Conservation (phyloP, 2,113 vertebrate species). For the Dromiciops gliroides region DNA sequence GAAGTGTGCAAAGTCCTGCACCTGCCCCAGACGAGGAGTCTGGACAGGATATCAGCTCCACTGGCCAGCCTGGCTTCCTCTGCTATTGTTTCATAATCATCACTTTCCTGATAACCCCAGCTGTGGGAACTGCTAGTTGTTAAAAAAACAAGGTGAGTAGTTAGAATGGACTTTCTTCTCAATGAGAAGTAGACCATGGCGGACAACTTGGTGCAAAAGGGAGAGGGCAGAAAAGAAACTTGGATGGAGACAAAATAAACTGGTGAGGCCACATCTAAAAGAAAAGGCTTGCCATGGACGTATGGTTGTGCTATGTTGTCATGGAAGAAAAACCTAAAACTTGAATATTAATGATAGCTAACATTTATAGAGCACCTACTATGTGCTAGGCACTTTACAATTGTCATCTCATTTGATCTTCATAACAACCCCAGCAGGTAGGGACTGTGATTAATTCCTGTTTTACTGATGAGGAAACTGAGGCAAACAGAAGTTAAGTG, state of each 20-base stretch:
- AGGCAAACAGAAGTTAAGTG: background rate
- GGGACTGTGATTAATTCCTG: background rate
- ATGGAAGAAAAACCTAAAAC: background rate
- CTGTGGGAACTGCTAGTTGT: conserved; percentile 12
- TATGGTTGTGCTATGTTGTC: background rate
- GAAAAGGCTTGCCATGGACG: background rate
- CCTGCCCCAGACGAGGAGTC: conserved; percentile 16
- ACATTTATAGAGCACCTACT: background rate
- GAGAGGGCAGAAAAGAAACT: background rate
- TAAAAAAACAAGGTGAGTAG: background rate
- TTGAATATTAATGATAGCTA: background rate
- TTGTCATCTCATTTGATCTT: background rate
- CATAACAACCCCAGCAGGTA: background rate
- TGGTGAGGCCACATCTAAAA: background rate
- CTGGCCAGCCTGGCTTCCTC: conserved; percentile 40
- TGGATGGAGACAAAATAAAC: background rate
- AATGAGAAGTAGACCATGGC: background rate
- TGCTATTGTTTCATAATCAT: conserved; percentile 32
- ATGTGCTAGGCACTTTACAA: background rate
- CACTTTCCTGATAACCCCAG: background rate
- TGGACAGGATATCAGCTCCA: conserved; percentile 47
- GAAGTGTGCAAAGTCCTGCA: conserved; percentile 30
- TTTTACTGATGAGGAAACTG: background rate
- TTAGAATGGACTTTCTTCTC: background rate
- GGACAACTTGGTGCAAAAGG: background rate